Conservation (phyloP, 2,888 invertebrate species). For the Anodontia alba region DNA sequence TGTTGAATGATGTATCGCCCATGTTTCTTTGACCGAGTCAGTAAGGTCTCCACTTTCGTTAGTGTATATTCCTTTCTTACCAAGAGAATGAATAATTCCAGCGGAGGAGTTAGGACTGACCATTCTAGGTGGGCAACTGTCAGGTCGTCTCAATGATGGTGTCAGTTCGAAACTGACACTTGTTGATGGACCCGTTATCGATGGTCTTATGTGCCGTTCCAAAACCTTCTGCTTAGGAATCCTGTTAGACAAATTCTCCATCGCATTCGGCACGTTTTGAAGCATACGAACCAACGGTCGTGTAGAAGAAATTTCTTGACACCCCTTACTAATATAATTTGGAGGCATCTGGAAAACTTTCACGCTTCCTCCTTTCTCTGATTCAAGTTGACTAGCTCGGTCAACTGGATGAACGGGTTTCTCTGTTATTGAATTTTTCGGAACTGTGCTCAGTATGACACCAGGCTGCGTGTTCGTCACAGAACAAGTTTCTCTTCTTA, state of each 20-base stretch:
- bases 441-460: too few relatives aligned
- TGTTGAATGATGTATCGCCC: slow-evolving; percentile 50
- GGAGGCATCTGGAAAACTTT: neutral
- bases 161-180: neutral
- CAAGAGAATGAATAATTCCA: neutral
- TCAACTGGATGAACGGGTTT: too few relatives aligned
- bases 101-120: neutral
- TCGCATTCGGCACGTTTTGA: neutral
- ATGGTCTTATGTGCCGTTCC: too few relatives aligned
- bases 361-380: neutral
- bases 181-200: too few relatives aligned
- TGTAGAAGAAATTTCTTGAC: neutral
- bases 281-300: neutral
- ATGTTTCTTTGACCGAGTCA: slow-evolving; percentile 52
- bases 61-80: slow-evolving; percentile 23
- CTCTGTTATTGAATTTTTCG: too few relatives aligned
- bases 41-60: slow-evolving; percentile 20
- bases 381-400: neutral
- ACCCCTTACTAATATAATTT: neutral
- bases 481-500: too few relatives aligned
- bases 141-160: neutral
- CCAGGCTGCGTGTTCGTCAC: too few relatives aligned
- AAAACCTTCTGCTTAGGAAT: neutral
- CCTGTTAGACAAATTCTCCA: neutral
- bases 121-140: neutral